Conservation (phyloP, 2,888 invertebrate species). For the Scaptomyza caliginosa region DNA sequence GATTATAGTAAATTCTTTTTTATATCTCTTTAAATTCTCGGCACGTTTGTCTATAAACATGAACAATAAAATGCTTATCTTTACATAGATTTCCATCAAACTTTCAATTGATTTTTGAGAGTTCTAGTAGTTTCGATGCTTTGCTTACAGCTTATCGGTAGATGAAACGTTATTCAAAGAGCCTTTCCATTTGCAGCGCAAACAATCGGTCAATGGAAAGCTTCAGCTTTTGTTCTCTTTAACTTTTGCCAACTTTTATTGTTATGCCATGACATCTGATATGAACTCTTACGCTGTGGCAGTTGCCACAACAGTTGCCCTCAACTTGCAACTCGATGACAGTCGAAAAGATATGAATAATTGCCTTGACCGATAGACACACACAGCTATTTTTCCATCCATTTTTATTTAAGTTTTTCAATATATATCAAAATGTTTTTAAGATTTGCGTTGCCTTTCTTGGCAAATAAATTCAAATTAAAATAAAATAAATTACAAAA, state of each 20-base stretch:
- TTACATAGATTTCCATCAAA: neutral
- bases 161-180: neutral
- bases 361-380: neutral
- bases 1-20: neutral
- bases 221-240: neutral
- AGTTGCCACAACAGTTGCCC: neutral
- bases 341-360: neutral
- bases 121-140: neutral
- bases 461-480: slow-evolving; percentile 69
- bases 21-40: neutral
- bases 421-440: neutral
- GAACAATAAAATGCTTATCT: neutral
- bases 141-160: neutral
- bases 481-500: slow-evolving; percentile 64
- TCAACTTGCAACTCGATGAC: neutral
- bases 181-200: neutral
- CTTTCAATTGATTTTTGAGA: neutral
- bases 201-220: neutral
- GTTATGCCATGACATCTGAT: slow-evolving; percentile 4
- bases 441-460: slow-evolving; percentile 7
- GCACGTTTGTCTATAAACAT: slow-evolving; percentile 12
- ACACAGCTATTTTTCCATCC: neutral
- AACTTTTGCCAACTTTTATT: neutral
- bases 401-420: neutral
- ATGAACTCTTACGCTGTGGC: neutral